Base-by-base conservation (phyloP, 2,113 vertebrate genomes). In the Eurypyga helias region DNA sequence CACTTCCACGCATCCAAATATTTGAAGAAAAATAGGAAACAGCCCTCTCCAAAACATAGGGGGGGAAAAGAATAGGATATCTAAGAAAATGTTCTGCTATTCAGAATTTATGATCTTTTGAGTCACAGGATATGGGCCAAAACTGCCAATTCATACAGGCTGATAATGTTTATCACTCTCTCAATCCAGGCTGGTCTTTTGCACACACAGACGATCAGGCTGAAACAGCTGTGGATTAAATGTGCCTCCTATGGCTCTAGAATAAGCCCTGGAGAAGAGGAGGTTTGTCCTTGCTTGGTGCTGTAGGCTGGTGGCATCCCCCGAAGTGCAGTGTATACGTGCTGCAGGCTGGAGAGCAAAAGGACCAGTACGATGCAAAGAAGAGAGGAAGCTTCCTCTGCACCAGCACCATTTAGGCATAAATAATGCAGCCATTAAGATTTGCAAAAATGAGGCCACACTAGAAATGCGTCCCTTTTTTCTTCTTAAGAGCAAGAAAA, bases 1-100 rank as follows among this genome's bases (percentile, higher is more conserved):
- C 9, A 0, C 36, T 43, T 43, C 7, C 20, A 17, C 6, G 0
- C 0, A 0, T 5, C 6, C 19, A 48, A 72, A 36, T 13, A 31
- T 16, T 17, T 33, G 13, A 34, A 51, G 58, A n/a, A 86, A 65
- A 34, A 28, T 7, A 48, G 21, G 55, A 34, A 49, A 76, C 2
- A 6, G 6, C 11, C 45, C 33, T 31, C 54, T 81, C 9, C 41
- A 45, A 77, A 88, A 29, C 55, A 24, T 46, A 33, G 2, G 26
- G 17, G 21, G 14, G 2, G 28, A 71, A 83, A 57, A 70, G 13
- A 20, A 52, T 5, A 16, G n/a, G 28, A 24, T 45, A 23, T 15
- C 10, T 54, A 25, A 14, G 60, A 45, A 65, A 45, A 9, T 1
- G 41, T 41, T 41, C 1, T 41, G 41, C 41, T 41, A n/a, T 13